phyloP scores from a whole-genome alignment of 2,888 invertebrate species.

The Colostygia pectinataria region DNA sequence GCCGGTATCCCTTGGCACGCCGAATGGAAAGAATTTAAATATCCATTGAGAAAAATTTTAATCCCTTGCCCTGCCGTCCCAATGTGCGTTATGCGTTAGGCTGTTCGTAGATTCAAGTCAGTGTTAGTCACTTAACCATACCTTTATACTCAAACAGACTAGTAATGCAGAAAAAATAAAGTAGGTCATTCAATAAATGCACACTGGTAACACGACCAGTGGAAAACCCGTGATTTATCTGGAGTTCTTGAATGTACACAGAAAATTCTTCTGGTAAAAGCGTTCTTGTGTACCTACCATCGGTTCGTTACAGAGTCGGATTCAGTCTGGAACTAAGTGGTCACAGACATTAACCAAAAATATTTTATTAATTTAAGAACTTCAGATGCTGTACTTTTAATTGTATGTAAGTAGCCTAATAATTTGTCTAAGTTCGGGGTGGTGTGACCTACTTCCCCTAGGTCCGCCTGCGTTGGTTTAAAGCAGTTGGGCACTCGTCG shows the following conservation, averaged over 20 bases:
- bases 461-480: constrained; percentile 4
- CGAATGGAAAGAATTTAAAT: too few species aligned
- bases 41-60: too few species aligned
- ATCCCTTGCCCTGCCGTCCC: too few species aligned
- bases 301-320: constrained; percentile 1
- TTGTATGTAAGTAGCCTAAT: neutral
- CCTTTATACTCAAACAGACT: too few species aligned
- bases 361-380: neutral
- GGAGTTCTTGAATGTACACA: constrained; percentile 14
- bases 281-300: constrained; percentile 23
- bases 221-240: constrained; percentile 22
- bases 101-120: too few species aligned
- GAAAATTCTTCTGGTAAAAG: constrained; percentile 21
- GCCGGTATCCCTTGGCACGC: too few species aligned
- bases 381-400: too few species aligned
- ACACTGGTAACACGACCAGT: constrained; percentile 17
- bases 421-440: neutral
- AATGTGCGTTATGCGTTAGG: too few species aligned
- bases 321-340: neutral
- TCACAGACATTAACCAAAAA: neutral
- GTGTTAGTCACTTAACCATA: too few species aligned
- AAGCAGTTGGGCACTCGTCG: constrained; percentile 22
- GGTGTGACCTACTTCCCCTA: neutral
- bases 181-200: constrained; percentile 28
- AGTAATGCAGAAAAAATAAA: constrained; percentile 14